Base-by-base conservation (phyloP, 2,888 invertebrate genomes). In the Dicroscelio sp. region DNA sequence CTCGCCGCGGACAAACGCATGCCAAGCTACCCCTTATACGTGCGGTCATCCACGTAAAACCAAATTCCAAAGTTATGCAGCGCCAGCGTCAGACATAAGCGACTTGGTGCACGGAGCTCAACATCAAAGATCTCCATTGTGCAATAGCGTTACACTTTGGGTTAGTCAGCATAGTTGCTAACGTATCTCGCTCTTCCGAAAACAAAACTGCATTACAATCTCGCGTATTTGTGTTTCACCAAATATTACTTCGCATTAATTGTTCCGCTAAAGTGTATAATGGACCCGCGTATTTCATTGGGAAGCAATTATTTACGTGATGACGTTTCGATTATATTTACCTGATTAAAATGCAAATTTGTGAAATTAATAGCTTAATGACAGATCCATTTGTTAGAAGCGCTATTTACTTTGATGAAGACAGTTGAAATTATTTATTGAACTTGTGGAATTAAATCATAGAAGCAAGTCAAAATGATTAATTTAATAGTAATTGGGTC, bases 41-140 rank as follows among this genome's bases (percentile, higher is more conserved):
- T 58, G 69, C 73, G 83, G 73, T 83, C 83, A 83, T 65, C 75
- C 65, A 17, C 38, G 38, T 84, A 71, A 75, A 84, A 84, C 84
- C 55, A 38, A 84, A 84, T 84, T 75, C 65, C 75, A 65, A 73
- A 84, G 75, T 84, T 84, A 84, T 75, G 75, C 75, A 27, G 33
- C 65, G 84, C 65, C 65, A 84, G 30, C 35, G 65, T 84, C 52
- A 71, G 75, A 65, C 35, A 84, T 83, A 73, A 82, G 71, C 71
- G 71, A 69, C 30, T 82, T 71, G n/a, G n/a, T n/a, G n/a, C n/a
- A n/a, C 71, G 60, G 2, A 75, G 75, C 75, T 84, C 20, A 55
- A 84, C 84, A 84, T 84, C 84, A 84, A 84, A 84, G 84, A 27
- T 33, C 65, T 35, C 8, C 31, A 63, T 23, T 82, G 55, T 79